These are phyloP conservation scores for Irena cyanogastra DNA, from an alignment of 2,113 vertebrate genomes.

Conservation along the genomic window DNA sequence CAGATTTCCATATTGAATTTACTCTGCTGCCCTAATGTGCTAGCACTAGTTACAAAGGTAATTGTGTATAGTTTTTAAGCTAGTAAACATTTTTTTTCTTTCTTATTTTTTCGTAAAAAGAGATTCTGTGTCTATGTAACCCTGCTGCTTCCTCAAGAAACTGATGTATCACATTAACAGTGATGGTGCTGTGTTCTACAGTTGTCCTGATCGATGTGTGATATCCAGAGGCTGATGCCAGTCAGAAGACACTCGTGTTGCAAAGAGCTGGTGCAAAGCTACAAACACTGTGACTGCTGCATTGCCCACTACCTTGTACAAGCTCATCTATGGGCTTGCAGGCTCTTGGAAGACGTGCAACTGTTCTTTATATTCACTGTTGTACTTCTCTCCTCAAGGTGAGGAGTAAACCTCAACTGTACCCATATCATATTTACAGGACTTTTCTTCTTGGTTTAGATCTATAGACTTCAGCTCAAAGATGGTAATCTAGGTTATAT, in stretches of 20 bases:
- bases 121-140: background rate
- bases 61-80: background rate
- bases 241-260: background rate
- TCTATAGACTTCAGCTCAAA: background rate
- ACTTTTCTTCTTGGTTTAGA: background rate
- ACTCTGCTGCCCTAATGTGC: background rate
- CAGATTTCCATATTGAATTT: background rate
- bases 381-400: background rate
- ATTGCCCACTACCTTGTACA: fast-evolving
- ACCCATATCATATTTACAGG: background rate
- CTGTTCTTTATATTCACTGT: background rate
- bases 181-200: background rate
- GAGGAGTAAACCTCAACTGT: background rate
- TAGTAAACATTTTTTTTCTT: background rate
- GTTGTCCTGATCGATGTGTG: background rate
- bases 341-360: background rate
- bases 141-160: background rate
- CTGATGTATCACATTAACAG: no score
- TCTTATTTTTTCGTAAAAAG: background rate
- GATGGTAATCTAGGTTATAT: background rate
- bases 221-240: background rate
- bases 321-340: background rate
- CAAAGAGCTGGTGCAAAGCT: background rate
- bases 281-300: background rate
- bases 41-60: background rate